Evolutionary conservation across 2,113 vertebrate genomes (phyloP).

Genomic region (Acanthochromis polyacanthus): DNA sequence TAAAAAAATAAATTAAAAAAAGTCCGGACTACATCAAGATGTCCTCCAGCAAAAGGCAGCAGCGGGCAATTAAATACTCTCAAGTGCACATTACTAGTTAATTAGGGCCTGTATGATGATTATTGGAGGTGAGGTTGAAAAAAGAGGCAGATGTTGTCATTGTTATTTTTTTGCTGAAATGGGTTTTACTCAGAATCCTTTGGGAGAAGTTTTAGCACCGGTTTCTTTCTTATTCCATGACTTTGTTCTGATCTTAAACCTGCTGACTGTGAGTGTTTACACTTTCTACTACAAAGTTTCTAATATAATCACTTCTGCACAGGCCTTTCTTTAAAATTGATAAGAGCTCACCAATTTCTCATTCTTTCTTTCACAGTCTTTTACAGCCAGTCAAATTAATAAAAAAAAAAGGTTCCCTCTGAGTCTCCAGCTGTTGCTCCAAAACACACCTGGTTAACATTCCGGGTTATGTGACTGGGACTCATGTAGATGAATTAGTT

Average conservation of each 20-base stretch:
- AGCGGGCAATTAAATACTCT: background rate
- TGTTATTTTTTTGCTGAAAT: background rate
- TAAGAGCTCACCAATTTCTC: background rate
- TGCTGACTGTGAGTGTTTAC: background rate
- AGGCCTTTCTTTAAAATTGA: background rate
- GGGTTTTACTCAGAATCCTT: background rate
- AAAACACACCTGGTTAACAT: background rate
- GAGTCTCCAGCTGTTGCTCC: conserved; percentile 11
- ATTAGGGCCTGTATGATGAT: background rate
- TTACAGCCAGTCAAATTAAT: background rate
- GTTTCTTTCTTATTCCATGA: background rate
- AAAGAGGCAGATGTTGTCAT: background rate
- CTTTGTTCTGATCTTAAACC: background rate
- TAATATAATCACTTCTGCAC: background rate
- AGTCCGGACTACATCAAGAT: background rate
- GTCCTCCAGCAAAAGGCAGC: background rate
- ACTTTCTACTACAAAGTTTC: background rate
- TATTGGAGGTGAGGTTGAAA: background rate
- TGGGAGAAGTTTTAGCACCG: background rate
- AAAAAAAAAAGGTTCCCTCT: background rate
- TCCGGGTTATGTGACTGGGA: background rate
- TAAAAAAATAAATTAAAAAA: background rate
- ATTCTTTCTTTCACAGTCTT: background rate
- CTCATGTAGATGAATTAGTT: background rate
- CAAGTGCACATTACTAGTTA: background rate